Conservation (phyloP, 1,140 invertebrate genomes). For the Aleiodes sp. region DNA sequence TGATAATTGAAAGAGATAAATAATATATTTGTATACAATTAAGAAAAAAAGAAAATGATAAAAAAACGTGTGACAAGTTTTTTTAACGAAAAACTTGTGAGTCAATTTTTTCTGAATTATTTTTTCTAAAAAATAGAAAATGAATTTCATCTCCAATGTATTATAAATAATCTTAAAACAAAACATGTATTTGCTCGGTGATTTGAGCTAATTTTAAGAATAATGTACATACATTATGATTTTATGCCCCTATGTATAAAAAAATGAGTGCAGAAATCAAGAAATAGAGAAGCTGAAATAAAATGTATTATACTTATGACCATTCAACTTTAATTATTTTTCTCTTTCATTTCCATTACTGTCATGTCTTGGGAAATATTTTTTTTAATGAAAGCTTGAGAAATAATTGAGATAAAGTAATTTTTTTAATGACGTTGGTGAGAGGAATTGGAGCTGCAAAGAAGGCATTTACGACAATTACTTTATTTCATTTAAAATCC, state of each 20-base stretch:
- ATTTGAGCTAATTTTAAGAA: not conserved
- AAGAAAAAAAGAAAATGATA: not conserved
- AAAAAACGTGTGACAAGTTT: not conserved
- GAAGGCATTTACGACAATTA: too few species aligned
- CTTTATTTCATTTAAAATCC: too few species aligned
- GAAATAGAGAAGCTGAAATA: not conserved
- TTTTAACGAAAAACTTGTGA: not conserved
- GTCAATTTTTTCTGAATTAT: not conserved
- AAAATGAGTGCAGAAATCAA: conserved; percentile 10
- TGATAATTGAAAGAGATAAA: not conserved
- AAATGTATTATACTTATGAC: too few species aligned
- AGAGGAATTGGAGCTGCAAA: too few species aligned
- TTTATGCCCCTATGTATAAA: conserved; percentile 7
- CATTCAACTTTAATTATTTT: too few species aligned
- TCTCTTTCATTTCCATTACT: too few species aligned
- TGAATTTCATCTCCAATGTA: not conserved
- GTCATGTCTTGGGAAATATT: too few species aligned
- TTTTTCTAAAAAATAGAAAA: not conserved
- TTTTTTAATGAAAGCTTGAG: too few species aligned
- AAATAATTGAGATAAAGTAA: too few species aligned
- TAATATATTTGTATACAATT: conserved; percentile 8
- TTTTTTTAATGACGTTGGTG: too few species aligned
- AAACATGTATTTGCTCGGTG: not conserved
- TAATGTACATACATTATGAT: not conserved
- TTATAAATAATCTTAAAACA: not conserved